phyloP scores from a whole-genome alignment of 2,797 vertebrate species.

The Rallus crepitans region DNA sequence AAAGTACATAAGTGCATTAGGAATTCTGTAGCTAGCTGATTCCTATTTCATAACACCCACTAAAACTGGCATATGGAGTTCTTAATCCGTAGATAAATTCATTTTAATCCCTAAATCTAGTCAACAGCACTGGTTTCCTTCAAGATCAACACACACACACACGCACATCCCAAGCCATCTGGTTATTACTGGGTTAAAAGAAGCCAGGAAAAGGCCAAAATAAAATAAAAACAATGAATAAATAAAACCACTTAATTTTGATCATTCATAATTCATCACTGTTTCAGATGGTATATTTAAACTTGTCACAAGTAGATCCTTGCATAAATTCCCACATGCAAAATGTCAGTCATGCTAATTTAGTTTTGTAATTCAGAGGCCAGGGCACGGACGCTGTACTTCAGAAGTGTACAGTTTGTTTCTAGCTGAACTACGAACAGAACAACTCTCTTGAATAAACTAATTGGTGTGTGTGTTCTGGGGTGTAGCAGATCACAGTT shows the following conservation, averaged over 20 bases:
- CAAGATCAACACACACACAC: neutral
- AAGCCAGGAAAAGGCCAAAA: neutral
- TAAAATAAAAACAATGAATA: neutral
- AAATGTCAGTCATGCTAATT: constrained; percentile 26
- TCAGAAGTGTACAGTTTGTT: neutral
- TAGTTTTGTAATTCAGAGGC: constrained; percentile 7
- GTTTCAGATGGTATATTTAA: constrained; percentile 20
- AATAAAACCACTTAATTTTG: constrained; percentile 11
- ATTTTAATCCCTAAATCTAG: constrained; percentile 45
- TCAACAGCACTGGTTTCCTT: neutral
- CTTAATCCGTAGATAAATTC: constrained; percentile 34
- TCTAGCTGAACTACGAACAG: neutral
- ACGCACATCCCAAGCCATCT: neutral
- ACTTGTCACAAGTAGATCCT: neutral
- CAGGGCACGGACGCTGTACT: neutral
- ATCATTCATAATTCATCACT: constrained; percentile 36
- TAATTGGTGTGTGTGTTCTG: neutral
- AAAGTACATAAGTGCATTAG: constrained; percentile 34
- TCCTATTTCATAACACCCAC: constrained; percentile 18
- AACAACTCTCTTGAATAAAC: neutral
- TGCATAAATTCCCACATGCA: constrained; percentile 45
- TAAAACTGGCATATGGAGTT: constrained; percentile 23
- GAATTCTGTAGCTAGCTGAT: constrained; percentile 35
- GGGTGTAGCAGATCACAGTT: neutral
- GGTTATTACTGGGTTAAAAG: neutral